Base-by-base conservation (phyloP, 2,888 invertebrate genomes). In the Epirrhoe tristata region DNA sequence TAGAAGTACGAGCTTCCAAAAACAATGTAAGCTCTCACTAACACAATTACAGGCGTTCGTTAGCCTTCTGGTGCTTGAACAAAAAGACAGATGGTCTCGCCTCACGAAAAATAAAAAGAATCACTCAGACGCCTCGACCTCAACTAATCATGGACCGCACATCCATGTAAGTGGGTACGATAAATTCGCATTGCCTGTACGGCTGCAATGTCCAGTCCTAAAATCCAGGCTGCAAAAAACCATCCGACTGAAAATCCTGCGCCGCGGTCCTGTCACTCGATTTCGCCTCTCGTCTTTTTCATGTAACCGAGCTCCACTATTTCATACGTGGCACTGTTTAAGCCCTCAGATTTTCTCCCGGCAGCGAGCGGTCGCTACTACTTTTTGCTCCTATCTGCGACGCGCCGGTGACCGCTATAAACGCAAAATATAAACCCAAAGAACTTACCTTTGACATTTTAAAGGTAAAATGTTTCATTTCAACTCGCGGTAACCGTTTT, bases 261-360 rank as follows among this genome's bases (percentile, higher is more conserved):
- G 82, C 89, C 89, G 90, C 85, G 86, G 88, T 87, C 84, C 90
- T 89, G 93, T 93, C 91, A 91, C 91, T 91, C 91, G 91, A 93
- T 93, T 91, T 89, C 89, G 89, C 86, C 89, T 88, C 88, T 90
- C 91, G 90, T 93, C 93, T 93, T 92, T 93, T 93, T 93, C 93
- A 92, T 93, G 93, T 93, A 91, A 92, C 91, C 90, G 89, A 91
- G 88, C 89, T 84, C 88, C 83, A 90, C 90, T 92, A 93, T 93
- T 93, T 93, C 91, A 92, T 93, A 91, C 92, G 90, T 84, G 90
- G 88, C 88, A 89, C 90, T 93, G 91, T 93, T 92, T 93, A 93
- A 93, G 91, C 93, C 89, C 93, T 89, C 90, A 91, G 93, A 93
- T 93, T 92, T 92, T 88, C 91, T 91, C 91, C 76, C 88, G 86